Base-by-base conservation (phyloP, 2,888 invertebrate genomes). In the Bimastos eiseni region DNA sequence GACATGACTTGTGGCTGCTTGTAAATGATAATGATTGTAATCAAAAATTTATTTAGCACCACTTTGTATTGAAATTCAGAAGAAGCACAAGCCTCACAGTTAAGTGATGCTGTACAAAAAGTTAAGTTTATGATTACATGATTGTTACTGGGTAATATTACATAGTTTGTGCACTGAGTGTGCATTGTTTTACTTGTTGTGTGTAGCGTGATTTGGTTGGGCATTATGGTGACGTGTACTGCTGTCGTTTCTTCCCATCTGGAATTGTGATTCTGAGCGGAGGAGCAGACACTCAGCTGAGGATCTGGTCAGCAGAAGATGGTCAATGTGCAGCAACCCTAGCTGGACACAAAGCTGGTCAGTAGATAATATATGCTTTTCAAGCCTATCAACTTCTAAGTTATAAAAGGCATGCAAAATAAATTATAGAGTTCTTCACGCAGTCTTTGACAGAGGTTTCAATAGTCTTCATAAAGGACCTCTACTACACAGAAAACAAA, bases 281-380 rank as follows among this genome's bases (percentile, higher is more conserved):
- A 38, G 97, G 97, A 21, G 96, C 97, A 70, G 97, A 97, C 95
- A 96, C 97, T 93, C 96, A 96, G 84, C 95, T 97, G 84, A 96
- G 96, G 94, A 96, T 97, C 91, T 97, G 97, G 97, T 96, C 96
- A 90, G 96, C 96, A 0, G 96, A 97, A 93, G 96, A 96, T 44
- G 97, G 97, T 37, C 94, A 96, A 89, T 97, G 97, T 94, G 97
- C 97, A 36, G 96, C 96, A 3, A 96, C 96, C 8, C 93, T 97
- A 37, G 96, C 94, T 90, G 97, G 97, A 0, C 97, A 97, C 44
- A 36, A 89, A 49, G 90, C 90, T 21, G 90, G 90, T 90, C 44
- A 90, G 84, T 90, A 21, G 38, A n/a, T 55, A n/a, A n/a, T n/a
- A n/a, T n/a, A 24, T 24, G 55, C 5, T 55, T 55, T 55, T 70